Evolutionary conservation across 35 echinoderm and acorn worm genomes (phyloP).

Genomic region (Heliocidaris tuberculata): DNA sequence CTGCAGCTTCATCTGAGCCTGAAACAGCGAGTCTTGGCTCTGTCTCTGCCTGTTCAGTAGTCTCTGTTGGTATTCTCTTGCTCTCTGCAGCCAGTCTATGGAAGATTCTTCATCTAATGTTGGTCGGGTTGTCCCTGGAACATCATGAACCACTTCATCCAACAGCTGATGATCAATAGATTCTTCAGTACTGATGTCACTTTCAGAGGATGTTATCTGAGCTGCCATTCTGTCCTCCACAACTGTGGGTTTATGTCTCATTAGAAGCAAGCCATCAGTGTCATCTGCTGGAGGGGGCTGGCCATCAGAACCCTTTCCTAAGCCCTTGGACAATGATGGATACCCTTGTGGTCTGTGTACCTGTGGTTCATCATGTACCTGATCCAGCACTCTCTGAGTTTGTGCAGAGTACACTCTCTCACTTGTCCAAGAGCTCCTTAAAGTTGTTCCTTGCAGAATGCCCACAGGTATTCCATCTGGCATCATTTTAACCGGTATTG

Average conservation of each 20-base stretch:
- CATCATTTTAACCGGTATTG: background rate
- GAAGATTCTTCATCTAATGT: background rate
- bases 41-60: slow-evolving; percentile 59
- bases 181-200: background rate
- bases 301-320: background rate
- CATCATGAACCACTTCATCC: background rate
- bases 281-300: background rate
- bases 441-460: background rate
- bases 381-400: background rate
- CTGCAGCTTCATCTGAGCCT: slow-evolving; percentile 60
- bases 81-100: slow-evolving; percentile 26
- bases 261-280: background rate
- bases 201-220: background rate
- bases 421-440: background rate
- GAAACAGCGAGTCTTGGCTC: slow-evolving; percentile 42
- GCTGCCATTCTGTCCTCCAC: background rate
- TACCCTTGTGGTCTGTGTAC: background rate
- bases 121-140: background rate
- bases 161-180: background rate
- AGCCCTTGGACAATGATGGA: background rate
- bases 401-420: background rate
- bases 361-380: background rate
- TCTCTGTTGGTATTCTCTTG: slow-evolving; percentile 53
- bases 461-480: background rate
- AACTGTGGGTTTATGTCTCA: background rate